phyloP scores from a whole-genome alignment of 1,140 invertebrate species.

The Bombus pyrosoma region DNA sequence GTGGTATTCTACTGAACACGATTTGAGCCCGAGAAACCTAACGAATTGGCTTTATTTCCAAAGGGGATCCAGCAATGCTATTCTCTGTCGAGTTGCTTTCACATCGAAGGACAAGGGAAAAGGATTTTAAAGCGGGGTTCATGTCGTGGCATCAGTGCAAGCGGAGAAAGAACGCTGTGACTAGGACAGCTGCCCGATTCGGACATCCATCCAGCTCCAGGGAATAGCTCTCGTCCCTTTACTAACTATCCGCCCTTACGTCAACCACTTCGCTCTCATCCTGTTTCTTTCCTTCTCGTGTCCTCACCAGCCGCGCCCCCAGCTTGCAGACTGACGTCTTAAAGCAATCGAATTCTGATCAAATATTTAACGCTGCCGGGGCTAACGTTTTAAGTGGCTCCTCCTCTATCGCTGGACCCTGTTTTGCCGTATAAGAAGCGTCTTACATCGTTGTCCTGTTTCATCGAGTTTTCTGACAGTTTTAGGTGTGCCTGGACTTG shows the following conservation, averaged over 20 bases:
- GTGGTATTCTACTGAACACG: constrained; percentile 40
- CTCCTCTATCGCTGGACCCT: constrained; percentile 58
- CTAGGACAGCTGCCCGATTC: constrained; percentile 76
- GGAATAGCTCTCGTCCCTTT: constrained; percentile 73
- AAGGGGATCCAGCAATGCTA: constrained; percentile 44
- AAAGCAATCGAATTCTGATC: constrained; percentile 78
- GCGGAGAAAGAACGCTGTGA: constrained; percentile 63
- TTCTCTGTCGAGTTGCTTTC: constrained; percentile 30
- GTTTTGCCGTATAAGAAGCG: constrained; percentile 43
- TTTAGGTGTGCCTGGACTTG: not conserved
- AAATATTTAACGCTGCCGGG: constrained; percentile 80
- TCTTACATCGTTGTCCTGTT: constrained; percentile 24
- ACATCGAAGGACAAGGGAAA: constrained; percentile 39
- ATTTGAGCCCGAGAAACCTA: constrained; percentile 63
- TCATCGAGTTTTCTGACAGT: constrained; percentile 29
- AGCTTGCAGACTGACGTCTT: constrained; percentile 71
- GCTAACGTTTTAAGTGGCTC: constrained; percentile 69
- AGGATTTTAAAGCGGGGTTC: constrained; percentile 73
- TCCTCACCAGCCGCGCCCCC: constrained; percentile 52
- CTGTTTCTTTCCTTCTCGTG: constrained; percentile 36
- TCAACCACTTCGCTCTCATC: constrained; percentile 58
- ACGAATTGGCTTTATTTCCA: constrained; percentile 75
- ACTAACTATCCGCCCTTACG: constrained; percentile 71
- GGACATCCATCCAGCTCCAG: constrained; percentile 75
- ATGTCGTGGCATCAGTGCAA: constrained; percentile 43